Evolutionary conservation across 2,113 vertebrate species (phyloP).

Genomic region (Nothobranchius furzeri): DNA sequence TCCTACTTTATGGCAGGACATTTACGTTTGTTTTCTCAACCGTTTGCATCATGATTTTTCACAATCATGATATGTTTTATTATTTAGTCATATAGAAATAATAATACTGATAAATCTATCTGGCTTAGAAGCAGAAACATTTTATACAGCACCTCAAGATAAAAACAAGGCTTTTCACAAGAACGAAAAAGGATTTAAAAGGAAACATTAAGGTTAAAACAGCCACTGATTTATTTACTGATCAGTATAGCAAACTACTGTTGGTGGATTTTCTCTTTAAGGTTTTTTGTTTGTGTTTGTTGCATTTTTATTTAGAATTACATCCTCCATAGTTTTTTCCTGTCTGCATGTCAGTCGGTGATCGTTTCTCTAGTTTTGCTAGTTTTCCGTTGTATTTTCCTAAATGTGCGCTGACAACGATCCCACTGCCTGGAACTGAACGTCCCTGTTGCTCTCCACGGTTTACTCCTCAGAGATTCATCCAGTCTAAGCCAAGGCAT

Average conservation of each 20-base stretch:
- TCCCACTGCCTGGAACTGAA: constrained; percentile 54
- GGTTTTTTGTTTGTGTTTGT: neutral
- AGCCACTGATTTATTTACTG: no score
- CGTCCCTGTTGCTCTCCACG: constrained; percentile 45
- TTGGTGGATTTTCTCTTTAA: constrained; percentile 44
- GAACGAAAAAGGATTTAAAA: no score
- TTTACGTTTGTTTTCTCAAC: no score
- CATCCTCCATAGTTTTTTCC: constrained; percentile 7
- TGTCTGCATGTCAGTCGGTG: constrained; percentile 33
- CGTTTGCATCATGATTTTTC: no score
- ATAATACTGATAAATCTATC: no score
- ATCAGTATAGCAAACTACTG: neutral
- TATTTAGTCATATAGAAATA: no score
- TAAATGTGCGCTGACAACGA: constrained; percentile 62
- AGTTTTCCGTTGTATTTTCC: constrained; percentile 33
- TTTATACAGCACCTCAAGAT: no score
- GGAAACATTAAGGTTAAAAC: no score
- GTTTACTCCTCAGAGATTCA: constrained; percentile 32
- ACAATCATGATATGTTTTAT: no score
- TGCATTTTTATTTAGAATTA: constrained; percentile 16
- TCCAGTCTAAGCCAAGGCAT: constrained; percentile 37
- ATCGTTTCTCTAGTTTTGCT: constrained; percentile 38
- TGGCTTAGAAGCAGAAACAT: no score
- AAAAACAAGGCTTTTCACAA: no score
- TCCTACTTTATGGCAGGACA: no score